Conservation (phyloP, 1,140 invertebrate species). For the Euschistus heros region DNA sequence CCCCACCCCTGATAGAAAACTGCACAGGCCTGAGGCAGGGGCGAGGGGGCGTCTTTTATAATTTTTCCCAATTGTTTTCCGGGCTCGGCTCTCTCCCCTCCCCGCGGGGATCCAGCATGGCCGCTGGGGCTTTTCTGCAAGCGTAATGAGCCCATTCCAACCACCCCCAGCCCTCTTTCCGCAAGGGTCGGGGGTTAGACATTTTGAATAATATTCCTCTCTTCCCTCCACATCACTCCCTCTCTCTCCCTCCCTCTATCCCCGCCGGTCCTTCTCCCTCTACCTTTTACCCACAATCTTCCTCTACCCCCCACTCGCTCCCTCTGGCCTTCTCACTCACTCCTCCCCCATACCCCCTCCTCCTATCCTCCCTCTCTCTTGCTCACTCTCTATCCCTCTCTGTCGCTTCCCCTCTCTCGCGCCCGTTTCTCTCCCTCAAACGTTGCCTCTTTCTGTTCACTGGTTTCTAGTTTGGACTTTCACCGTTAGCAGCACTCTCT, state of each 20-base stretch:
- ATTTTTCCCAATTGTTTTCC: slow-evolving; percentile 17
- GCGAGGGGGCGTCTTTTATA: slow-evolving; percentile 5
- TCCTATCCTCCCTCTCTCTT: not conserved
- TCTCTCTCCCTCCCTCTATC: not conserved
- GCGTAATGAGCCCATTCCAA: slow-evolving; percentile 16
- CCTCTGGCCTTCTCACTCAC: not conserved
- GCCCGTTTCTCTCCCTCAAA: not conserved
- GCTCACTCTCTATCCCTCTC: not conserved
- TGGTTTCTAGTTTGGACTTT: not conserved
- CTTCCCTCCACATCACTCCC: slow-evolving; percentile 1
- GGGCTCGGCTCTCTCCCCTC: not conserved
- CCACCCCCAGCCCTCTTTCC: slow-evolving; percentile 14
- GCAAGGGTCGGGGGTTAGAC: slow-evolving; percentile 14
- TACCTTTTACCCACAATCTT: slow-evolving; percentile 8
- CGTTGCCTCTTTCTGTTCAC: not conserved
- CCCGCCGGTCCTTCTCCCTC: not conserved
- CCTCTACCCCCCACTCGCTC: not conserved
- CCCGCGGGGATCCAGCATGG: slow-evolving; percentile 9
- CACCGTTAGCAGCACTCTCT: slow-evolving; percentile 10
- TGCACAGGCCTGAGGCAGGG: slow-evolving; percentile 2
- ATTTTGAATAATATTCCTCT: slow-evolving; percentile 17
- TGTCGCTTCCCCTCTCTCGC: not conserved
- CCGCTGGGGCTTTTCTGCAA: slow-evolving; percentile 16
- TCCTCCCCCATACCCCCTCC: not conserved
- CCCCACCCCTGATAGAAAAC: slow-evolving; percentile 4